Evolutionary conservation across 2,888 invertebrate species (phyloP).

Genomic region (Papilio elwesi): DNA sequence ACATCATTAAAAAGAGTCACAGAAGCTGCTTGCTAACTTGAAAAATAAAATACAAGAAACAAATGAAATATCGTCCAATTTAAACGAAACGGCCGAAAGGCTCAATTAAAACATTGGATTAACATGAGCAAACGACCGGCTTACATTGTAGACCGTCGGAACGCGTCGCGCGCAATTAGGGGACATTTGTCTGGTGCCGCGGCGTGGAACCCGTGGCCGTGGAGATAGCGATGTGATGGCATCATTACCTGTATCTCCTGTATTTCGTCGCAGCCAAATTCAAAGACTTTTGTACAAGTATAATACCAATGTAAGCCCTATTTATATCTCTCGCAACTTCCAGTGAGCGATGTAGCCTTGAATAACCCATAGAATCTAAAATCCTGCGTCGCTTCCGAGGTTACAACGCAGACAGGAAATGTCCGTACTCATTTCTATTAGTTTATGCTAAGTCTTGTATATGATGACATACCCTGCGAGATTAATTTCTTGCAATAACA

Average conservation of each 20-base stretch:
- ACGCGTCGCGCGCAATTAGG: constrained; percentile 49
- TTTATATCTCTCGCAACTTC: too few species aligned
- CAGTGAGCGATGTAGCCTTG: too few species aligned
- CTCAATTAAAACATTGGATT: constrained; percentile 28
- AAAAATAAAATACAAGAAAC: constrained; percentile 14
- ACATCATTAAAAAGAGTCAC: background rate
- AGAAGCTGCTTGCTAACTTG: background rate
- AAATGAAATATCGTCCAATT: constrained; percentile 22
- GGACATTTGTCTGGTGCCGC: constrained; percentile 52
- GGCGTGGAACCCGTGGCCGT: constrained; percentile 40
- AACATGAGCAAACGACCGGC: constrained; percentile 24
- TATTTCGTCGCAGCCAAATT: too few species aligned
- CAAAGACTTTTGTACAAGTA: background rate
- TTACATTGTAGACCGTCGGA: constrained; percentile 31
- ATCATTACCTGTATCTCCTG: constrained; percentile 9
- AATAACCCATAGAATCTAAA: too few species aligned
- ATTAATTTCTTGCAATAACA: background rate
- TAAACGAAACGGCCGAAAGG: constrained; percentile 19
- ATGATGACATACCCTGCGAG: too few species aligned
- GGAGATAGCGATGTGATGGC: background rate
- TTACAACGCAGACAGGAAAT: too few species aligned
- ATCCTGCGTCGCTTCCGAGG: too few species aligned
- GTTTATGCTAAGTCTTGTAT: too few species aligned
- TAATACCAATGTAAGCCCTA: background rate
- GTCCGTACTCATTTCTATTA: too few species aligned